These are phyloP conservation scores for Lithobates sylvaticus DNA, from an alignment of 2,797 vertebrate genomes.

Conservation along the genomic window DNA sequence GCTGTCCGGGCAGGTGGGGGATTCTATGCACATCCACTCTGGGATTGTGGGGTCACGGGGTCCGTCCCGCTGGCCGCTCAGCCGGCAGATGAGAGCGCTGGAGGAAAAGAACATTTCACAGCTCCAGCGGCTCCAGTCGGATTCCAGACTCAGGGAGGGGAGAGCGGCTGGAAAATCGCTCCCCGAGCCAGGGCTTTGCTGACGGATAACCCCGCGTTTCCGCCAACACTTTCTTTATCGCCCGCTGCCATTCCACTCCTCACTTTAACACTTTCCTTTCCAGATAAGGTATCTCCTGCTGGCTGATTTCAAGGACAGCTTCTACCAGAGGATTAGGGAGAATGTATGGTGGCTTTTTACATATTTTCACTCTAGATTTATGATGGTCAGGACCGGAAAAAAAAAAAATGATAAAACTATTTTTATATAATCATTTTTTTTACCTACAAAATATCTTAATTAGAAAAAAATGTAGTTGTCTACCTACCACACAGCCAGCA, in stretches of 20 bases:
- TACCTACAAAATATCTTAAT: too few species aligned
- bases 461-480: too few species aligned
- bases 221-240: slow-evolving; percentile 26
- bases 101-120: slow-evolving; percentile 34
- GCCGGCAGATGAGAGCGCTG: neutral
- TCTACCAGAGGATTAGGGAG: too few species aligned
- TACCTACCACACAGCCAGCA: too few species aligned
- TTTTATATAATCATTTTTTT: too few species aligned
- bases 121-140: slow-evolving; percentile 33
- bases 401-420: too few species aligned
- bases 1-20: neutral
- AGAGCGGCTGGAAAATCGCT: slow-evolving; percentile 15
- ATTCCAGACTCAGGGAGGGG: slow-evolving; percentile 34
- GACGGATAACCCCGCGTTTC: slow-evolving; percentile 21
- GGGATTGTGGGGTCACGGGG: neutral
- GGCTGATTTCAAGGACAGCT: too few species aligned
- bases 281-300: neutral
- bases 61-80: neutral
- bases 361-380: too few species aligned
- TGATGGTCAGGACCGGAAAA: too few species aligned
- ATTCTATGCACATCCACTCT: neutral
- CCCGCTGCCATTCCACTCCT: neutral
- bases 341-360: too few species aligned
- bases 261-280: neutral
- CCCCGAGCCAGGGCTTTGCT: slow-evolving; percentile 6